Evolutionary conservation across 2,113 vertebrate species (phyloP), one percentile per base, ranked within the genome.

Genomic region (Pyrgilauda ruficollis): DNA sequence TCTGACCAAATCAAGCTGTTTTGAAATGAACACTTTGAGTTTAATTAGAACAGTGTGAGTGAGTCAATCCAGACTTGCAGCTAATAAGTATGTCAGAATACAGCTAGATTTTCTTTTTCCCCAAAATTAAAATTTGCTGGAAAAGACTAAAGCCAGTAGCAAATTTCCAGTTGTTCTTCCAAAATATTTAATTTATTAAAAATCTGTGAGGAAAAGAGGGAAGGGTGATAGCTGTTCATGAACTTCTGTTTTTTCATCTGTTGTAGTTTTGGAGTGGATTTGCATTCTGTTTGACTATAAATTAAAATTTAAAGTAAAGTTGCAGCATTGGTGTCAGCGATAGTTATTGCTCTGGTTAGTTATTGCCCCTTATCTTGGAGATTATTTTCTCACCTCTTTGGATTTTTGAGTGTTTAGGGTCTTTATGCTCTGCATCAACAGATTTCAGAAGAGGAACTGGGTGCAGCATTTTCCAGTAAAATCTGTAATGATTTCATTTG

Each of bases 401-500:
- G 15, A 74, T 69, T 78, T 90, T 56, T 93, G 39, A 58, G 31
- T 41, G 11, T 85, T 94, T 93, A 49, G 30, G 26, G 23, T 90
- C 79, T 56, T 92, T 39, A 79, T 74, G 24, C 20, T 91, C 46
- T 69, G 50, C 61, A 63, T 91, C 72, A 93, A 66, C 94, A 97
- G 88, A 94, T 92, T 95, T 90, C 67, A 94, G 44, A 82, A 82
- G 31, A 93, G 64, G 84, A 96, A 68, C 41, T 94, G 88, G 56
- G 43, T 26, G 61, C 68, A 21, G 46, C 73, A 15, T 85, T 94
- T 92, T 78, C 82, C 74, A 74, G 75, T 52, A 95, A 93, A 93
- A 87, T 94, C 46, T 76, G 83, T 87, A 97, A 92, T 46, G 35
- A 90, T 93, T 94, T 95, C 86, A 95, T 89, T 76, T 88, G 50